Percentiles rank a stretch among this genome's conserved stretches.
Evolutionary conservation across 1,140 invertebrate genomes (phyloP).

Genomic region (Hylyphantes graminicola): DNA sequence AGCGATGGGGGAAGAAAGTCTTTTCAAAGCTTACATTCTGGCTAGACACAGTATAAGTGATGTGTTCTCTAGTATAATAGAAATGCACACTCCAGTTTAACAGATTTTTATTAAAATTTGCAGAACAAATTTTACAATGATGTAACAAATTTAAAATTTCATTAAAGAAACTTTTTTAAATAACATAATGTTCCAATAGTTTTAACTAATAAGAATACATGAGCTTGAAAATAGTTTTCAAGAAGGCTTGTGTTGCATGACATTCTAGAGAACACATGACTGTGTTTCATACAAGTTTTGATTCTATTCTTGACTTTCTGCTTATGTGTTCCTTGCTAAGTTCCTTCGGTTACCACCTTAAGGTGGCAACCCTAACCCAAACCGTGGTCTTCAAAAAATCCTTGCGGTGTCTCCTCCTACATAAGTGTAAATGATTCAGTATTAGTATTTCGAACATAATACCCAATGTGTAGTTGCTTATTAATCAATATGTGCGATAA

Average conservation of each 20-base stretch:
- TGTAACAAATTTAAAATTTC: constrained; percentile 15
- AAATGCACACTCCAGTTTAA: constrained; percentile 39
- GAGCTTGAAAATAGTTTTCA: constrained; percentile 26
- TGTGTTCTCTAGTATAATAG: constrained; percentile 48
- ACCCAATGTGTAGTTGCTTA: no score
- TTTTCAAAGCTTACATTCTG: no score
- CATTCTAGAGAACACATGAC: constrained; percentile 56
- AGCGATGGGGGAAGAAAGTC: no score
- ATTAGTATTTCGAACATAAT: not conserved
- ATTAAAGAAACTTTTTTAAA: constrained; percentile 4
- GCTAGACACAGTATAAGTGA: no score
- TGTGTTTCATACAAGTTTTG: constrained; percentile 20
- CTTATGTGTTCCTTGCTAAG: constrained; percentile 33
- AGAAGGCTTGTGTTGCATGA: constrained; percentile 22
- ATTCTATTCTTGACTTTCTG: constrained; percentile 26
- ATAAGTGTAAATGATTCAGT: constrained; percentile 65
- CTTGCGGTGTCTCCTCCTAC: constrained; percentile 98
- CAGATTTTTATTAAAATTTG: constrained; percentile 49
- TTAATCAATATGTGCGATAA: no score
- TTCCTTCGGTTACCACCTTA: constrained; percentile 1
- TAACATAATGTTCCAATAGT: not conserved
- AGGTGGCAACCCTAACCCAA: constrained; percentile 78
- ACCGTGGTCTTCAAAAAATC: constrained; percentile 98
- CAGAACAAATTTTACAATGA: constrained; percentile 42
- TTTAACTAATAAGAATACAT: constrained; percentile 17